Conservation (phyloP, 2,113 vertebrate species). For the Syrrhaptes paradoxus region DNA sequence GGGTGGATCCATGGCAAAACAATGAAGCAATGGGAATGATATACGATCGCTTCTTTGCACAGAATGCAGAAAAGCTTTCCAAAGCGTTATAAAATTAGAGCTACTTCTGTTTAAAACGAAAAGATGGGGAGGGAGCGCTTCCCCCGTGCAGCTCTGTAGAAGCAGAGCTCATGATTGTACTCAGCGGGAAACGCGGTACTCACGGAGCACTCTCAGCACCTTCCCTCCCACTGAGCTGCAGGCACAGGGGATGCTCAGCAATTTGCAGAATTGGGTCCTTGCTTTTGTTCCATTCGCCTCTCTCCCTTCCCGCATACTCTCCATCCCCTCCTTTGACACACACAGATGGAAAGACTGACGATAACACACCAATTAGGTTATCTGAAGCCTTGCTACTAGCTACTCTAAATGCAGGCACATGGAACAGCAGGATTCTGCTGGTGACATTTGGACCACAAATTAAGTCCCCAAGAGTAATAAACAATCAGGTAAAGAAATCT, state of each 20-base stretch:
- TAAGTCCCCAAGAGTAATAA: conserved; percentile 52
- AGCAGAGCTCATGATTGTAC: neutral
- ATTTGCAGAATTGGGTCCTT: neutral
- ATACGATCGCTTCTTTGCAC: fast-evolving
- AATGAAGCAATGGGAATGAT: fast-evolving
- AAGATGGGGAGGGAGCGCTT: neutral
- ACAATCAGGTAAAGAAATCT: conserved; percentile 60
- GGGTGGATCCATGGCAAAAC: neutral
- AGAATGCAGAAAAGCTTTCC: neutral
- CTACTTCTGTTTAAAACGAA: neutral
- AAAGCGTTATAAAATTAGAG: neutral
- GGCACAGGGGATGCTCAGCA: neutral
- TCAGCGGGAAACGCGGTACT: neutral
- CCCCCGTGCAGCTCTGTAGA: neutral
- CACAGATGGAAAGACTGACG: neutral
- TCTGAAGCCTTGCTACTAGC: neutral
- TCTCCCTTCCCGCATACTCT: neutral
- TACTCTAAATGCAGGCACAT: conserved; percentile 20
- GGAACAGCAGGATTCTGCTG: conserved; percentile 21
- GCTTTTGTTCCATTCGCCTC: neutral
- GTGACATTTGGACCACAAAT: conserved; percentile 50
- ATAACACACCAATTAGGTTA: neutral
- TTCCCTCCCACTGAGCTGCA: neutral
- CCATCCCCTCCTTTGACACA: neutral
- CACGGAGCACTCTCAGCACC: neutral